Conservation (phyloP, 1,140 invertebrate species). For the Samia ricini region DNA sequence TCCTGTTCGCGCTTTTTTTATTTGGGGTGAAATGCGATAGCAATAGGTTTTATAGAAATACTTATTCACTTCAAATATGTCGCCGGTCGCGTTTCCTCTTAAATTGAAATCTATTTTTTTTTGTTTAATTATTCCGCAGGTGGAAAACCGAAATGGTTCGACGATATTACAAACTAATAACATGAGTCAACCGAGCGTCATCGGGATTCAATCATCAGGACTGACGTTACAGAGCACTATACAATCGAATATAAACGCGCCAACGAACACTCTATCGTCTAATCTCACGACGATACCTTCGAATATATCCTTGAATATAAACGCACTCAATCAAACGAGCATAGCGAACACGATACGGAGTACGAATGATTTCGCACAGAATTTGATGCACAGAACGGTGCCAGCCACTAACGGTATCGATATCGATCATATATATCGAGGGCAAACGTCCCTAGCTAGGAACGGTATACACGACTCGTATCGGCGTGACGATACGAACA, state of each 20-base stretch:
- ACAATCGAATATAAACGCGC: constrained; percentile 41
- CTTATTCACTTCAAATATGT: no score
- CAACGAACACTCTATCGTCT: constrained; percentile 39
- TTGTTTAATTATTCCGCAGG: constrained; percentile 30
- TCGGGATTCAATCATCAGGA: constrained; percentile 47
- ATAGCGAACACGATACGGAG: constrained; percentile 42
- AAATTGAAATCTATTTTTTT: neutral
- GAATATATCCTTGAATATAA: constrained; percentile 52
- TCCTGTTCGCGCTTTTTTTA: no score
- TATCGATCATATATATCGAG: constrained; percentile 44
- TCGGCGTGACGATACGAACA: constrained; percentile 44
- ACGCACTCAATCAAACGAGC: constrained; percentile 46
- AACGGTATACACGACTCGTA: constrained; percentile 62
- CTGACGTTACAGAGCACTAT: constrained; percentile 48
- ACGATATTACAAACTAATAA: constrained; percentile 42
- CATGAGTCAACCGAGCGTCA: constrained; percentile 39
- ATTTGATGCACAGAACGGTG: constrained; percentile 48
- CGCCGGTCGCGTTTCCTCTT: no score
- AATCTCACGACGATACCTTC: constrained; percentile 36
- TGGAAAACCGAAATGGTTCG: constrained; percentile 62
- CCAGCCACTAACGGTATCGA: constrained; percentile 52
- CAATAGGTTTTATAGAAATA: no score
- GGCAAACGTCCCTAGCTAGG: constrained; percentile 40
- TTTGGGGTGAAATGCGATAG: no score
- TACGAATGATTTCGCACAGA: constrained; percentile 54